phyloP scores from a whole-genome alignment of 92 coral and sea anemone species.

The Palythoa caribaeorum region DNA sequence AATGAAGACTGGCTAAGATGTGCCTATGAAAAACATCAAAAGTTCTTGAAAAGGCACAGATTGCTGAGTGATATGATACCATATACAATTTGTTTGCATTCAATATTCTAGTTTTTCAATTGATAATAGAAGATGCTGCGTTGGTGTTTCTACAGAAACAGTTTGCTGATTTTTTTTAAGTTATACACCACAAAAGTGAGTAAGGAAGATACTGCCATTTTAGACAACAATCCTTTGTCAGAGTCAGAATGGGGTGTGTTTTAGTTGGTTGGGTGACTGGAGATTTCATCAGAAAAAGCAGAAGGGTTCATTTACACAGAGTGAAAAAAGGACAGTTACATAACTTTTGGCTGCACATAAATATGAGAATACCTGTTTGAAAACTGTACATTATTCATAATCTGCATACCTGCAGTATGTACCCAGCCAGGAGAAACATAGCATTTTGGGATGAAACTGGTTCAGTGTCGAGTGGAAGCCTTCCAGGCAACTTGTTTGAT shows the following conservation, averaged over 20 bases:
- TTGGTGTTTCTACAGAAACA: too few relatives aligned
- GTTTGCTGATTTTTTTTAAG: too few relatives aligned
- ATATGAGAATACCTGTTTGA: neutral
- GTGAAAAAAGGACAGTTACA: neutral
- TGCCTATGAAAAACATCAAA: constrained; percentile 33
- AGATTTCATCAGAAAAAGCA: neutral
- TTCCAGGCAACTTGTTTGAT: neutral
- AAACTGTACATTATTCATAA: neutral
- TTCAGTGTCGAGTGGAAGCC: neutral
- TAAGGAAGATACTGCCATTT: too few relatives aligned
- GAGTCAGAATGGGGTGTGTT: neutral
- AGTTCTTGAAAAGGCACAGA: neutral
- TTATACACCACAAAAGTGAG: too few relatives aligned
- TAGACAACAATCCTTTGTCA: too few relatives aligned
- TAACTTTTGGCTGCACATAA: neutral
- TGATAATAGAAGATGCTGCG: too few relatives aligned
- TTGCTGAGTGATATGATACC: neutral
- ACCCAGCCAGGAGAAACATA: neutral
- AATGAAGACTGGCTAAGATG: constrained; percentile 61
- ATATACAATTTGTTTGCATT: neutral
- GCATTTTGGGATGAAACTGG: constrained; percentile 6
- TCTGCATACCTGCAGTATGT: neutral
- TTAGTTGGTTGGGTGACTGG: neutral
- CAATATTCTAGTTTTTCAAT: neutral
- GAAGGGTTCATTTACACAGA: neutral